These are phyloP conservation scores for Kryptopterus vitreolus DNA, from an alignment of 2,797 vertebrate genomes.

Conservation along the genomic window DNA sequence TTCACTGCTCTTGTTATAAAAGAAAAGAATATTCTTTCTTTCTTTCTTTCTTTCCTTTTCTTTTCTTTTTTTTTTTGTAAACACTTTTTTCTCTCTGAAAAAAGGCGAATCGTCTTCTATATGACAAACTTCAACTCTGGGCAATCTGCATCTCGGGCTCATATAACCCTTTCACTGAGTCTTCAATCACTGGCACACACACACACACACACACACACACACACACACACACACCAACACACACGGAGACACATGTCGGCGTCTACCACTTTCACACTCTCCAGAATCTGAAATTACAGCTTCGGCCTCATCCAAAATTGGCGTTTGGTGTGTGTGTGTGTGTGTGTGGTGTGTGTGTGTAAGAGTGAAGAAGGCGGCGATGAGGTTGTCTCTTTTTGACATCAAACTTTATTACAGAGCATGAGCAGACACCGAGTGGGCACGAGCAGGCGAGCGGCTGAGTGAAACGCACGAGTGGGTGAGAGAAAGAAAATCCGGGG, in stretches of 20 bases:
- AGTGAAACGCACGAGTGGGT: slow-evolving; percentile 28
- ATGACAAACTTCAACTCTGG: slow-evolving; percentile 12
- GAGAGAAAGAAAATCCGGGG: slow-evolving; percentile 37
- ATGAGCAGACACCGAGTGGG: slow-evolving; percentile 26
- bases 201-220: slow-evolving; percentile 9
- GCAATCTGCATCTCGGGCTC: slow-evolving; percentile 23
- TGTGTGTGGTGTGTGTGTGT: neutral
- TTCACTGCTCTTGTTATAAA: neutral
- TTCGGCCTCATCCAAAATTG: slow-evolving; percentile 18
- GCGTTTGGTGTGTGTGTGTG: neutral
- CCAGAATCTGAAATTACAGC: slow-evolving; percentile 39
- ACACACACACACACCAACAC: slow-evolving; percentile 1
- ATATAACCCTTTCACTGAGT: slow-evolving; percentile 23
- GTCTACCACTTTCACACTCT: slow-evolving; percentile 35
- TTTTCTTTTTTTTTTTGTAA: no score
- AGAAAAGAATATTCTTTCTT: neutral
- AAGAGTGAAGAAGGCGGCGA: slow-evolving; percentile 27
- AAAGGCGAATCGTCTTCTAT: slow-evolving; percentile 6
- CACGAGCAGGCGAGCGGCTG: slow-evolving; percentile 25
- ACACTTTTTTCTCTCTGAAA: no score
- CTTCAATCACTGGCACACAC: neutral
- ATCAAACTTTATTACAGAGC: slow-evolving; percentile 46
- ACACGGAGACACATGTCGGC: slow-evolving; percentile 29
- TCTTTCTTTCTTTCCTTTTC: no score
- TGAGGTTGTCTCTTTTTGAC: slow-evolving; percentile 48